A percentile compares a stretch with the other conserved stretches of the same genome.
Conservation (phyloP, 2,113 vertebrate species). For the Neoarius graeffei region DNA sequence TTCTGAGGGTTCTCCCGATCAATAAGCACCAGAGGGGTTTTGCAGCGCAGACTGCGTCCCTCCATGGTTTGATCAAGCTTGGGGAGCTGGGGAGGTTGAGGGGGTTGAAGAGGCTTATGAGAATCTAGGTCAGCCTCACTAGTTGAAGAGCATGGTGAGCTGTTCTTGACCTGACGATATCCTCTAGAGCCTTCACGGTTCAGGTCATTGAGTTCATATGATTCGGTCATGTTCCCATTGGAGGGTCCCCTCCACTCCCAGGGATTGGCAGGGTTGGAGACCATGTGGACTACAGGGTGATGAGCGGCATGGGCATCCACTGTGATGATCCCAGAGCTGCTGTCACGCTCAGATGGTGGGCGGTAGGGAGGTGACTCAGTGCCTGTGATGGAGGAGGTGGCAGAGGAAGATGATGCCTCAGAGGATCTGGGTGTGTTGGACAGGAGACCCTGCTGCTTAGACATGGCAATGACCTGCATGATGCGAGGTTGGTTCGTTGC, state of each 20-base stretch:
- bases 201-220: conserved; percentile 77
- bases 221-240: conserved; percentile 56
- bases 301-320: conserved; percentile 87
- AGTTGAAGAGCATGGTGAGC: conserved; percentile 73
- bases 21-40: conserved; percentile 67
- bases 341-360: conserved; percentile 77
- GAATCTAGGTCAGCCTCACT: conserved; percentile 74
- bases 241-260: conserved; percentile 79
- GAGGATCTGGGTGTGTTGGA: conserved; percentile 74
- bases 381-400: conserved; percentile 73
- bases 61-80: conserved; percentile 69
- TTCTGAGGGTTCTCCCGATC: conserved; percentile 60
- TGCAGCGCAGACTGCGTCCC: conserved; percentile 75
- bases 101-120: not conserved
- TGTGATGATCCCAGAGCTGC: conserved; percentile 79
- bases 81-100: conserved; percentile 49
- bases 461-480: conserved; percentile 92
- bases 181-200: conserved; percentile 70
- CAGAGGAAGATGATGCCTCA: conserved; percentile 78
- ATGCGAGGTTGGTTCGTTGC: conserved; percentile 82
- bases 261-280: conserved; percentile 66
- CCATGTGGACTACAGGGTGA: conserved; percentile 83
- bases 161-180: conserved; percentile 71
- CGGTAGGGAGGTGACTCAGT: conserved; percentile 83
- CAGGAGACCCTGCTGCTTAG: conserved; percentile 81